A percentile compares a stretch with the other conserved stretches of the same genome.
Evolutionary conservation across 2,888 invertebrate species (phyloP).

Genomic region (Nemapogon koenigi): DNA sequence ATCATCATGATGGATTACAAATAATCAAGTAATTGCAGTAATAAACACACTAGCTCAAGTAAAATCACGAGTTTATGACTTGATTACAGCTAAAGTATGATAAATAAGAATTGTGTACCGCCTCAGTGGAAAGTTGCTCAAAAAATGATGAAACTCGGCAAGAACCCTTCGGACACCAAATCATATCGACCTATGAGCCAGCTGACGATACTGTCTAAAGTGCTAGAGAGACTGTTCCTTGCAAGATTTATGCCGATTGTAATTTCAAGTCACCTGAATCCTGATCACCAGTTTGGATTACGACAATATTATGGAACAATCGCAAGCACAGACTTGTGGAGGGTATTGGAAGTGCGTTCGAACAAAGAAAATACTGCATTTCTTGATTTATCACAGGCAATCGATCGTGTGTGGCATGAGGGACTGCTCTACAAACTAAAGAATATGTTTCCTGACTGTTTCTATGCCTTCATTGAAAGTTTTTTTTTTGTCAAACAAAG

Average conservation of each 20-base stretch:
- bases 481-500: too few species aligned
- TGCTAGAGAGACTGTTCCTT: neutral
- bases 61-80: too few species aligned
- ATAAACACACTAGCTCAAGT: too few species aligned
- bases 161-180: neutral
- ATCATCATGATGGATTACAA: too few species aligned
- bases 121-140: slow-evolving; percentile 1
- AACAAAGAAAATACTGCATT: slow-evolving; percentile 18
- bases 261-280: neutral
- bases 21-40: too few species aligned
- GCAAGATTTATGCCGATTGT: neutral
- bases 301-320: slow-evolving; percentile 6
- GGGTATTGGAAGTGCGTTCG: slow-evolving; percentile 10
- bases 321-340: slow-evolving; percentile 11
- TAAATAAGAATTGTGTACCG: too few species aligned
- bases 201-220: neutral
- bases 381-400: slow-evolving; percentile 19
- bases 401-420: slow-evolving; percentile 20
- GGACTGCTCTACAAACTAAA: slow-evolving; percentile 18
- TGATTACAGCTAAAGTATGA: too few species aligned
- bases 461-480: slow-evolving; percentile 9
- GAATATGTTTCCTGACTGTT: slow-evolving; percentile 11
- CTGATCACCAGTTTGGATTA: slow-evolving; percentile 15
- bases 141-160: neutral
- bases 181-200: neutral